Conservation (phyloP, 2,113 vertebrate species). For the Pollachius pollachius region DNA sequence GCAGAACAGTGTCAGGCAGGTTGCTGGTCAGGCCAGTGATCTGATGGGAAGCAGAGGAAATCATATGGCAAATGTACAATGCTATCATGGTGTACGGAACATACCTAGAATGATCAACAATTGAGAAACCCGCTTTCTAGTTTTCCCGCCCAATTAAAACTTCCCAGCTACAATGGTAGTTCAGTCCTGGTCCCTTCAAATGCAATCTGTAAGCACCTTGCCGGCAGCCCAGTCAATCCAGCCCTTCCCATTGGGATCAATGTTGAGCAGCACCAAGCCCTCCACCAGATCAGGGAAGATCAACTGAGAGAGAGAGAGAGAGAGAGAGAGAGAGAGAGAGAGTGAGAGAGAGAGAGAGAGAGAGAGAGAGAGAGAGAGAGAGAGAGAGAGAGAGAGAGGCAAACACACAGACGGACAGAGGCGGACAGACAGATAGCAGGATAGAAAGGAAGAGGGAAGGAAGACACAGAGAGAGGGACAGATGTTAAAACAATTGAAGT, state of each 20-base stretch:
- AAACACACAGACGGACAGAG: neutral
- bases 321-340: conserved; percentile 6
- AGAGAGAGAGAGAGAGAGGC: conserved; percentile 66
- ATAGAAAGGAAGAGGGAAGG: conserved; percentile 5
- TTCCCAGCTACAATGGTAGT: neutral
- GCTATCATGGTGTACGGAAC: neutral
- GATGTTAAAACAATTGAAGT: neutral
- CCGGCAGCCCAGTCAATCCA: conserved; percentile 98
- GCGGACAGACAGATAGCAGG: neutral
- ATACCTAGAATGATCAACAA: no score
- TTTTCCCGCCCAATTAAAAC: no score
- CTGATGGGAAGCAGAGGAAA: conserved; percentile 35
- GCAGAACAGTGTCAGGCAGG: conserved; percentile 84
- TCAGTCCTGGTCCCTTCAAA: neutral
- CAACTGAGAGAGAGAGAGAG: conserved; percentile 71
- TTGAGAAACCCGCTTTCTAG: no score
- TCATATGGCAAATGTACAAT: neutral
- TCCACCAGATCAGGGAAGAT: conserved; percentile 94
- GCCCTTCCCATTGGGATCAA: conserved; percentile 94
- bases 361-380: conserved; percentile 67
- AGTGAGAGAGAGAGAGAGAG: conserved; percentile 62
- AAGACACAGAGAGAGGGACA: conserved; percentile 1
- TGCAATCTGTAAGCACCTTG: conserved; percentile 74
- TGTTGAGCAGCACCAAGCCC: conserved; percentile 94
- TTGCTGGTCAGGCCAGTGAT: conserved; percentile 91